These are phyloP conservation scores for Anas bahamensis DNA, from an alignment of 2,797 vertebrate species.

Conservation along the genomic window DNA sequence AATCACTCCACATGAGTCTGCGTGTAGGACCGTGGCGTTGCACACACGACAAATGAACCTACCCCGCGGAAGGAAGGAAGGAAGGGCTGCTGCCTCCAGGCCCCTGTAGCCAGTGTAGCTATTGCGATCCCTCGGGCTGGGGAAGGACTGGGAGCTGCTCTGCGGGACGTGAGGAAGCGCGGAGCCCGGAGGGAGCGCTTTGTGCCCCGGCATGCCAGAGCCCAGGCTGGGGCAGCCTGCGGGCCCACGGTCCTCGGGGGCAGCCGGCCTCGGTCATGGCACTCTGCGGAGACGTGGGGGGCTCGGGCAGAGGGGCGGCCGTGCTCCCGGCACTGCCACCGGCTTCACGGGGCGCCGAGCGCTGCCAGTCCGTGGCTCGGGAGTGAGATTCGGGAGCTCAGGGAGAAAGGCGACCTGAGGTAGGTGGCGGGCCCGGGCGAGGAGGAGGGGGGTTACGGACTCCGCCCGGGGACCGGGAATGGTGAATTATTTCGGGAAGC, in stretches of 20 bases:
- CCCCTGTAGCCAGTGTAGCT: conserved; percentile 20
- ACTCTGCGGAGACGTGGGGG: neutral
- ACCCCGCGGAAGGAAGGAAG: conserved; percentile 66
- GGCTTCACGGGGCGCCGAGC: neutral
- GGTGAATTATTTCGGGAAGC: neutral
- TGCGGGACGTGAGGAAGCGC: neutral
- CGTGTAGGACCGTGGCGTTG: conserved; percentile 57
- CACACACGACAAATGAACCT: conserved; percentile 81
- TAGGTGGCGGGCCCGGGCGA: neutral
- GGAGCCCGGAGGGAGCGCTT: conserved; percentile 26
- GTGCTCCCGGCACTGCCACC: neutral
- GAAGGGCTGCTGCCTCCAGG: conserved; percentile 36
- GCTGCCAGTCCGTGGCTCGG: neutral
- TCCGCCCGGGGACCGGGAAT: neutral
- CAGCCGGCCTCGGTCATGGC: conserved; percentile 11
- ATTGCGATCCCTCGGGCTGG: neutral
- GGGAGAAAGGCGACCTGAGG: neutral
- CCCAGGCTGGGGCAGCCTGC: neutral
- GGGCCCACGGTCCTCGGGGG: conserved; percentile 34
- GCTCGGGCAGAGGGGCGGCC: neutral
- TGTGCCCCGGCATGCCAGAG: conserved; percentile 34
- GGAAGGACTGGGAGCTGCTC: neutral
- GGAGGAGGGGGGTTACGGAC: neutral
- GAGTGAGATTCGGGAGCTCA: neutral
- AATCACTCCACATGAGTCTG: conserved; percentile 60